Evolutionary conservation across 2,888 invertebrate species (phyloP), one percentile per base, ranked within the genome.

Genomic region (Eremobia ochroleuca): DNA sequence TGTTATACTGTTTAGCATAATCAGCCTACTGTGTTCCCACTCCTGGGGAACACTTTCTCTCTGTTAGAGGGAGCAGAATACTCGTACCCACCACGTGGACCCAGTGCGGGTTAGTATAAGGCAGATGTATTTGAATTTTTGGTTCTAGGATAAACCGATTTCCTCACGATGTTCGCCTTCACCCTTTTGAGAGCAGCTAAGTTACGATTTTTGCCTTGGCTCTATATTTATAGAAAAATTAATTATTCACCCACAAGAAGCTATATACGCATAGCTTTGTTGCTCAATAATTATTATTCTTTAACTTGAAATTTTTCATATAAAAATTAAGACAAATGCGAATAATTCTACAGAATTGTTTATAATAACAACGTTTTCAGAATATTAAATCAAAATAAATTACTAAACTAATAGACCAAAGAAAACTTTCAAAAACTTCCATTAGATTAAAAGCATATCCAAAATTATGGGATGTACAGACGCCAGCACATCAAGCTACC

Each of bases 381-480:
- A 83, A 83, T 73, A 73, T 69, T 69, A 72, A 72, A 68, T 62
- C 76, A 73, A 76, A 77, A 70, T 79, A 68, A 77, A 72, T 86
- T 61, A 74, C 46, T 43, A 69, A 87, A 80, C 66, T 72, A 79
- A 75, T 81, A 69, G 37, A 76, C 71, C 55, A 59, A 64, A 62
- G 59, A 70, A 62, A 79, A 85, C 52, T 71, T 83, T 76, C 55
- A 37, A 52, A 46, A 85, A 79, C 59, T 61, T 74, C 69, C 67
- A 76, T 81, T 73, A 81, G 31, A 86, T 87, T 80, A 81, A 85
- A 79, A 87, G 77, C 70, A 62, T 66, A 59, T 74, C 62, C 46
- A 59, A 77, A 87, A 73, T 85, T 46, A 73, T 70, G 67, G 31
- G 61, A 55, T 73, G 65, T 40, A 13, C 8, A 34, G 34, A n/a